Conservation (phyloP, 2,113 vertebrate species). For the Ptilonorhynchus violaceus region DNA sequence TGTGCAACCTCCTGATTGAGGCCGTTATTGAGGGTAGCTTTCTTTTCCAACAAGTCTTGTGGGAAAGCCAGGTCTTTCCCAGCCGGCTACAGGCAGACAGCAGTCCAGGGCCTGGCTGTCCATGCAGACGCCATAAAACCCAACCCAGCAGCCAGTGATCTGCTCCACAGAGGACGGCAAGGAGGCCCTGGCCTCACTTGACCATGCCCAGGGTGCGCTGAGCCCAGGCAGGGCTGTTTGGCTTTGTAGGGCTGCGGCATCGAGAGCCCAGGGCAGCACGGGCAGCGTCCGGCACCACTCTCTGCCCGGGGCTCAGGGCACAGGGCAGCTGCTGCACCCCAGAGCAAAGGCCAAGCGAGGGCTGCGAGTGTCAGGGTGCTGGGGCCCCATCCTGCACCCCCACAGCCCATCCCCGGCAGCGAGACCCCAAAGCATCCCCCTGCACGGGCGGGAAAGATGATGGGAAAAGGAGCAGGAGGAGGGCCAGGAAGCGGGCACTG, state of each 20-base stretch:
- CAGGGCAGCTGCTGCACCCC: neutral
- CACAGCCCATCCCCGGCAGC: neutral
- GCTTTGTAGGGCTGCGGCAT: neutral
- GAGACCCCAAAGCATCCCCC: neutral
- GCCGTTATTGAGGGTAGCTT: neutral
- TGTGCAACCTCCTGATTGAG: accelerated
- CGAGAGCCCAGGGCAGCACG: accelerated
- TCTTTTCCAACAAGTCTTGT: neutral
- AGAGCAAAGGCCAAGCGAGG: accelerated
- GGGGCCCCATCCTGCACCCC: neutral
- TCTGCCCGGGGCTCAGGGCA: accelerated
- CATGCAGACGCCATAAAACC: neutral
- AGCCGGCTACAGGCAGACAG: neutral
- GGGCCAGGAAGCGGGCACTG: neutral
- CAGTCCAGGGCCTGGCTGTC: neutral
- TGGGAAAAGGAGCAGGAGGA: neutral
- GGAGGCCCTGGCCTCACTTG: accelerated
- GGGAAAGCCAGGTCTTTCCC: neutral
- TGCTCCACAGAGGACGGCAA: neutral
- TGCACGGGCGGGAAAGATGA: neutral
- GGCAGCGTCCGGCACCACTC: neutral
- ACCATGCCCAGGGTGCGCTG: accelerated
- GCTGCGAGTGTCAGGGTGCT: accelerated
- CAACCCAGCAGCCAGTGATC: accelerated
- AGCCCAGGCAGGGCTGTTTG: neutral